Evolutionary conservation across 2,113 vertebrate genomes (phyloP).

Genomic region (Sakesphorus luctuosus): DNA sequence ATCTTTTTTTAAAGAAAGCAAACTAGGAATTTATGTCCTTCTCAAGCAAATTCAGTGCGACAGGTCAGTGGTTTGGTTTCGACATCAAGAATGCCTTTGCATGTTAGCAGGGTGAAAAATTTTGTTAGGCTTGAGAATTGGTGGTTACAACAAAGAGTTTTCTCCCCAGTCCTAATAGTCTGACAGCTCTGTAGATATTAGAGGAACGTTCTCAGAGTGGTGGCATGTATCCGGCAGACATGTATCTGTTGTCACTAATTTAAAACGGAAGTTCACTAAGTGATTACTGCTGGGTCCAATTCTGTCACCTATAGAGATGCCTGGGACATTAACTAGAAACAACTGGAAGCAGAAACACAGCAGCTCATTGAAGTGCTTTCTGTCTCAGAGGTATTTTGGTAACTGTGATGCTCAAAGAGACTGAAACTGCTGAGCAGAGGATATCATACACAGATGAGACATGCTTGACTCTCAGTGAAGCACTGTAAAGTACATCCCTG

Average conservation of each 20-base stretch:
- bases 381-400: background rate
- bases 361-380: background rate
- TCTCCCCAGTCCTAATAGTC: background rate
- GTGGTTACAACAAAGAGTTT: background rate
- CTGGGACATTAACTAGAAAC: background rate
- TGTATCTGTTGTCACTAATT: background rate
- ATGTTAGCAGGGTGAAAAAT: background rate
- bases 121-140: background rate
- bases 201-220: background rate
- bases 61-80: background rate
- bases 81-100: background rate
- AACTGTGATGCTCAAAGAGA: background rate
- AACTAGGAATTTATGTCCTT: background rate
- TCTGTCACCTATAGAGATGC: background rate
- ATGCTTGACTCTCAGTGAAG: background rate
- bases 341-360: background rate
- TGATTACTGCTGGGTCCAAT: background rate
- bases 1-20: background rate
- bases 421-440: background rate
- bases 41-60: background rate
- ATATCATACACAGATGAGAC: accelerated
- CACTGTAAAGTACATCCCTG: background rate
- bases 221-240: background rate
- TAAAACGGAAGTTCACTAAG: background rate
- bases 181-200: background rate